These are phyloP conservation scores for Bursaphelenchus mucronatus DNA, from an alignment of 1,140 invertebrate genomes.

Conservation along the genomic window DNA sequence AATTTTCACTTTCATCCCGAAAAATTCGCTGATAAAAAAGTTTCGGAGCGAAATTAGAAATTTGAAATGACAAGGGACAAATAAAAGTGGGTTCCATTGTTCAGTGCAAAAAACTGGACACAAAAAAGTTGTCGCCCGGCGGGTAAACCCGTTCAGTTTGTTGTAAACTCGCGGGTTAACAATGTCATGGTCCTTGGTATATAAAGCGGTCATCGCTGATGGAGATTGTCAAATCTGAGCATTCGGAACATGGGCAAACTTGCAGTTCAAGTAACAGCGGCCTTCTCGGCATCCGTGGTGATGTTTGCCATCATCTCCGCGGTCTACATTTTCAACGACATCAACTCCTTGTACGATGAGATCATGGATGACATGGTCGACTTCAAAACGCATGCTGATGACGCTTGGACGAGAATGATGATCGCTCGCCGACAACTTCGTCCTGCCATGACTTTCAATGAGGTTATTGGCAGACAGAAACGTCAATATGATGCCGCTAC, in stretches of 20 bases:
- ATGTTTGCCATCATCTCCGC: slow-evolving; percentile 3
- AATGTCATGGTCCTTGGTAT: no score
- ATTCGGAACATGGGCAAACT: neutral
- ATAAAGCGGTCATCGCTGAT: no score
- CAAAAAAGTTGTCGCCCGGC: no score
- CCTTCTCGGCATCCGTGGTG: slow-evolving; percentile 8
- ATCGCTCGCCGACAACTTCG: neutral
- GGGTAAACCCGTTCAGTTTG: no score
- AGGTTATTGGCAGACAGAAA: neutral
- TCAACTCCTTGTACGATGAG: slow-evolving; percentile 17
- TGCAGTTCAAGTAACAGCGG: slow-evolving; percentile 5
- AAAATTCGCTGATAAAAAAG: no score
- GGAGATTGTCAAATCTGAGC: no score
- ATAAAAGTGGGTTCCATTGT: no score
- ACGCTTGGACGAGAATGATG: slow-evolving; percentile 14
- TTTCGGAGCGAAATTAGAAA: no score
- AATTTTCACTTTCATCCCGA: no score
- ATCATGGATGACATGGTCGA: slow-evolving; percentile 16
- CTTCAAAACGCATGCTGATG: slow-evolving; percentile 4
- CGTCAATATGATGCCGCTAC: neutral
- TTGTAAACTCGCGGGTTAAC: no score
- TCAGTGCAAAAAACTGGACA: no score
- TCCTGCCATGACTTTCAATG: neutral
- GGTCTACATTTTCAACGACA: slow-evolving; percentile 8
- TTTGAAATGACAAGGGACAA: no score